Evolutionary conservation across 2,113 vertebrate genomes (phyloP).

Genomic region (Hemiscyllium ocellatum): DNA sequence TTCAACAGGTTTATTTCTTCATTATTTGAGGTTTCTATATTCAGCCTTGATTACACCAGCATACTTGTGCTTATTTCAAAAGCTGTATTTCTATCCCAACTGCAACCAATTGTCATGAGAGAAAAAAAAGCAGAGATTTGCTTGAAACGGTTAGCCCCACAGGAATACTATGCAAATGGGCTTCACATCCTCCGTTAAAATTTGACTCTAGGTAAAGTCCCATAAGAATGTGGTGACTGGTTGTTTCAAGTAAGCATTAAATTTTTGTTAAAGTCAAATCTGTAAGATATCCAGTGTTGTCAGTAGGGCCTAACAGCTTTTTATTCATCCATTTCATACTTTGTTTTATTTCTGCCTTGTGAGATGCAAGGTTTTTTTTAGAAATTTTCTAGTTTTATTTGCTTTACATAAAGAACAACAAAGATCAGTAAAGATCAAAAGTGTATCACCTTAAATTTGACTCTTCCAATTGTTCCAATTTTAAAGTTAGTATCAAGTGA

Average conservation of each 20-base stretch:
- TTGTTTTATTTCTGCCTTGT: neutral
- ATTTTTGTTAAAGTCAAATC: neutral
- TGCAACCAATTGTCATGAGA: neutral
- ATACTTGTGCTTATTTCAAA: neutral
- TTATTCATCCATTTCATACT: neutral
- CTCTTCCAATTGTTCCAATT: neutral
- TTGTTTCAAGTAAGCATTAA: neutral
- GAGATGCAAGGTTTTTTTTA: neutral
- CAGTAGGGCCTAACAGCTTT: neutral
- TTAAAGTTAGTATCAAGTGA: neutral
- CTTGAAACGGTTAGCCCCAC: neutral
- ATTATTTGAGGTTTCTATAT: neutral
- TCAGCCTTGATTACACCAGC: neutral
- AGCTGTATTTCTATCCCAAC: neutral
- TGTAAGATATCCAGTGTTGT: neutral
- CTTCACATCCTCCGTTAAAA: neutral
- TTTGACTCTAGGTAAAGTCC: neutral
- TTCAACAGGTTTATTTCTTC: neutral
- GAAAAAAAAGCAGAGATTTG: neutral
- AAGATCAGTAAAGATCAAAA: no score
- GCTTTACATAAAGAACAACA: neutral
- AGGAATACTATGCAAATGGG: neutral
- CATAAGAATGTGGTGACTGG: neutral
- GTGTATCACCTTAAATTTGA: no score
- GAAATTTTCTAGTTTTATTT: neutral